phyloP scores from a whole-genome alignment of 2,113 vertebrate species.

The Cyprinodon brontotheroides region DNA sequence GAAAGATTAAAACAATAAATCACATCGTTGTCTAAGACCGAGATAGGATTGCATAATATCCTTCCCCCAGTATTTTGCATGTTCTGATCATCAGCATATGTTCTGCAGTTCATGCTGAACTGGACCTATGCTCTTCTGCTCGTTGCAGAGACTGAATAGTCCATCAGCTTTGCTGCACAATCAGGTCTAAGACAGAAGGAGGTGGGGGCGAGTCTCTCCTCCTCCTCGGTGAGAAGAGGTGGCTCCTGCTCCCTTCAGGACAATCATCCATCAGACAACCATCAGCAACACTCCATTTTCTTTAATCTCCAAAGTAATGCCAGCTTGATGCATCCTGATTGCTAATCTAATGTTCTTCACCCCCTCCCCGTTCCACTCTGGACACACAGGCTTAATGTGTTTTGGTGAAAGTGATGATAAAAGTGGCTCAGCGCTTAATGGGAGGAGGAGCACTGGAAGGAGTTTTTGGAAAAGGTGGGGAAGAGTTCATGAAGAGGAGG shows the following conservation, averaged over 20 bases:
- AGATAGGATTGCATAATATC: too few species aligned
- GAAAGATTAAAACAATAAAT: too few species aligned
- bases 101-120: too few species aligned
- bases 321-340: slow-evolving; percentile 80
- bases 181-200: neutral
- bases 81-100: too few species aligned
- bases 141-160: too few species aligned
- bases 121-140: too few species aligned
- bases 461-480: slow-evolving; percentile 35
- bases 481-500: slow-evolving; percentile 30
- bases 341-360: slow-evolving; percentile 78
- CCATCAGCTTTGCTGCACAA: too few species aligned
- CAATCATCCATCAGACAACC: slow-evolving; percentile 73
- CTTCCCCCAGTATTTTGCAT: too few species aligned
- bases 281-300: slow-evolving; percentile 67
- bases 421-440: slow-evolving; percentile 78
- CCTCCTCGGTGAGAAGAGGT: slow-evolving; percentile 32
- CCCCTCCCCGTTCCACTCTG: slow-evolving; percentile 57
- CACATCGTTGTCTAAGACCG: too few species aligned
- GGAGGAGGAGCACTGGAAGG: slow-evolving; percentile 61
- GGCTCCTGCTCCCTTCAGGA: slow-evolving; percentile 52
- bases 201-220: slow-evolving; percentile 19
- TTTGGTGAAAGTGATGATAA: slow-evolving; percentile 83
- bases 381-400: slow-evolving; percentile 81
- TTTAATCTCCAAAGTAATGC: slow-evolving; percentile 83